phyloP scores from a whole-genome alignment of 1,140 invertebrate genomes.

The Megathymus violae region DNA sequence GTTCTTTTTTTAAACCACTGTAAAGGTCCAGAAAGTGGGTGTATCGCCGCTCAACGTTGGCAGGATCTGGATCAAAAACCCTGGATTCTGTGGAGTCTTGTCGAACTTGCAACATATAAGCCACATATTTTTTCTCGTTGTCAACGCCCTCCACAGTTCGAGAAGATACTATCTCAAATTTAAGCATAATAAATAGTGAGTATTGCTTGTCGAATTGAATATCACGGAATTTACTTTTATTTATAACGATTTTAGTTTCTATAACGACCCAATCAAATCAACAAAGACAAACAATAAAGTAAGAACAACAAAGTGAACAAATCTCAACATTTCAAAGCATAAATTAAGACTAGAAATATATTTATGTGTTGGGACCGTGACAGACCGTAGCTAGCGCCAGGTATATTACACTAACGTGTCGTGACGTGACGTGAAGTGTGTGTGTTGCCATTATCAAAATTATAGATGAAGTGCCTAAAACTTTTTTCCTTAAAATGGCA shows the following conservation, averaged over 20 bases:
- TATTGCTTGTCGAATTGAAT: not conserved
- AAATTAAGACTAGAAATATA: no score
- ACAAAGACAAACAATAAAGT: not conserved
- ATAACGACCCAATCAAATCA: not conserved
- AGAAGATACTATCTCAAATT: slow-evolving; percentile 77
- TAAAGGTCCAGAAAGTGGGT: slow-evolving; percentile 90
- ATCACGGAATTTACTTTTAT: not conserved
- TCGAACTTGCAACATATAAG: slow-evolving; percentile 86
- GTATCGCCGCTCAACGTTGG: slow-evolving; percentile 88
- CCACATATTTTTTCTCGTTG: slow-evolving; percentile 86
- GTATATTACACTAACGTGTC: no score
- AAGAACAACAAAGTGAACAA: no score
- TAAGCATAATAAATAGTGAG: slow-evolving; percentile 55
- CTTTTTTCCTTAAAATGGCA: no score
- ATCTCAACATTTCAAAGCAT: no score
- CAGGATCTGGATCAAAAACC: slow-evolving; percentile 84
- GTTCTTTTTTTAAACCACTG: slow-evolving; percentile 85
- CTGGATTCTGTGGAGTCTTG: slow-evolving; percentile 75
- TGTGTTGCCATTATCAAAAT: no score
- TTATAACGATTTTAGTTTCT: not conserved
- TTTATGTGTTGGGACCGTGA: no score
- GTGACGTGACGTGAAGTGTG: no score
- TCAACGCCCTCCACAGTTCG: slow-evolving; percentile 71
- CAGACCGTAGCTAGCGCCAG: no score
- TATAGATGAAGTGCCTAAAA: no score